A percentile compares a stretch with the other conserved stretches of the same genome.
Evolutionary conservation across 2,113 vertebrate genomes (phyloP).

Genomic region (Mustela lutreola): DNA sequence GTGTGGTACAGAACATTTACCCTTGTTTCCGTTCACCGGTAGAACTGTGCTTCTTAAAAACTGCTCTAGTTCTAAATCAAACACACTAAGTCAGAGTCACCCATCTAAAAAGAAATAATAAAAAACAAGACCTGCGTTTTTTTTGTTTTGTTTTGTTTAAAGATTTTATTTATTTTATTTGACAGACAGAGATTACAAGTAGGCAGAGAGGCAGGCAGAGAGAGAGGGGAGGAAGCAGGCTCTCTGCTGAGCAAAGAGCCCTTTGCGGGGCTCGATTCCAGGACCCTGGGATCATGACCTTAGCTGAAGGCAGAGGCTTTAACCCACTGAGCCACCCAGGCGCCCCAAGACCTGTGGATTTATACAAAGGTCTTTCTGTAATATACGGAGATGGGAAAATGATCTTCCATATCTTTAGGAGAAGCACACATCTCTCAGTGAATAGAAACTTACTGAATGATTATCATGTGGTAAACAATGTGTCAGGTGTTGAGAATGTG

Average conservation of each 20-base stretch:
- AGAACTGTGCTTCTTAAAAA: neutral
- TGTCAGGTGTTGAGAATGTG: neutral
- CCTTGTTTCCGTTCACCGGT: neutral
- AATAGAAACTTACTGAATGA: neutral
- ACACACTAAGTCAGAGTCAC: neutral
- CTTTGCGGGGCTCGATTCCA: too few species aligned
- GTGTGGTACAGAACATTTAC: neutral
- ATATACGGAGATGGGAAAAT: conserved; percentile 33
- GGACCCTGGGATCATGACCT: too few species aligned
- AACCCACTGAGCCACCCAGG: too few species aligned
- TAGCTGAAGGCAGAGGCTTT: too few species aligned
- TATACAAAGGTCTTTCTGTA: neutral
- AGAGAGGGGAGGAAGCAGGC: too few species aligned
- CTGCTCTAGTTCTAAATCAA: neutral
- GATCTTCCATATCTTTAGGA: neutral
- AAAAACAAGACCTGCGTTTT: neutral
- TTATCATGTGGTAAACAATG: neutral
- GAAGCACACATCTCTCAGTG: neutral
- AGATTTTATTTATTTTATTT: too few species aligned
- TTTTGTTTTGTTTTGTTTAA: too few species aligned
- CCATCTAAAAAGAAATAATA: neutral
- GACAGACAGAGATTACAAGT: too few species aligned
- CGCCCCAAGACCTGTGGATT: neutral
- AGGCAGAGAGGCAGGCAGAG: too few species aligned
- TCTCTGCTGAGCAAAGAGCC: too few species aligned